A percentile compares a stretch with the other conserved stretches of the same genome.
Evolutionary conservation across 2,113 vertebrate species (phyloP).

Genomic region (Cyphomyrus plagiostoma): DNA sequence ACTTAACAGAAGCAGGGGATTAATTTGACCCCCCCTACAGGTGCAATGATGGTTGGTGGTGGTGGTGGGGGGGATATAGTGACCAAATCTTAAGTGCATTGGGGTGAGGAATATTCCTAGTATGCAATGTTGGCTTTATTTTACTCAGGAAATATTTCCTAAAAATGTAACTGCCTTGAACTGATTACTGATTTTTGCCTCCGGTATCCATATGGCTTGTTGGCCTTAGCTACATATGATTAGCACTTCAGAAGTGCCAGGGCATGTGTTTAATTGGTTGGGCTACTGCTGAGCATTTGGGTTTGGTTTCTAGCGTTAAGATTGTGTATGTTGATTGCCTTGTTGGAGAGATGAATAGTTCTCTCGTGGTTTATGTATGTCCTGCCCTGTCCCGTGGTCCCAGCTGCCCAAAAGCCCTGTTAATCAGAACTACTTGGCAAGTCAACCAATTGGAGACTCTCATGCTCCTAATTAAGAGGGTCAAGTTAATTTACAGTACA

Average conservation of each 20-base stretch:
- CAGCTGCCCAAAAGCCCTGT: background rate
- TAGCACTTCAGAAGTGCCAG: background rate
- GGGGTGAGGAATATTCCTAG: background rate
- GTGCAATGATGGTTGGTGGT: slow-evolving; percentile 16
- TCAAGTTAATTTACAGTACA: slow-evolving; percentile 23
- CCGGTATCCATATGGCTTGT: background rate
- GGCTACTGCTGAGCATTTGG: background rate
- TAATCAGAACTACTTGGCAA: background rate
- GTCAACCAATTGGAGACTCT: background rate
- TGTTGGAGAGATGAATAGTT: background rate
- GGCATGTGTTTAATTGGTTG: no score
- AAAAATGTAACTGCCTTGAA: background rate
- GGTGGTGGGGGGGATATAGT: background rate
- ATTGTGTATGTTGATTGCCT: background rate
- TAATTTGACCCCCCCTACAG: slow-evolving; percentile 21
- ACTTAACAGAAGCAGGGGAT: slow-evolving; percentile 23
- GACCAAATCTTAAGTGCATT: background rate
- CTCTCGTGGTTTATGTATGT: background rate
- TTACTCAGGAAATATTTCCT: background rate
- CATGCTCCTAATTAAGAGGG: slow-evolving; percentile 12
- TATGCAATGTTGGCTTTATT: background rate
- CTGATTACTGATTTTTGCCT: background rate
- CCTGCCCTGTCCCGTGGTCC: background rate
- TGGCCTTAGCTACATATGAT: background rate
- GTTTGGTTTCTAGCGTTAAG: background rate